Evolutionary conservation across 2,888 invertebrate genomes (phyloP).

Genomic region (Volucella bombylans): DNA sequence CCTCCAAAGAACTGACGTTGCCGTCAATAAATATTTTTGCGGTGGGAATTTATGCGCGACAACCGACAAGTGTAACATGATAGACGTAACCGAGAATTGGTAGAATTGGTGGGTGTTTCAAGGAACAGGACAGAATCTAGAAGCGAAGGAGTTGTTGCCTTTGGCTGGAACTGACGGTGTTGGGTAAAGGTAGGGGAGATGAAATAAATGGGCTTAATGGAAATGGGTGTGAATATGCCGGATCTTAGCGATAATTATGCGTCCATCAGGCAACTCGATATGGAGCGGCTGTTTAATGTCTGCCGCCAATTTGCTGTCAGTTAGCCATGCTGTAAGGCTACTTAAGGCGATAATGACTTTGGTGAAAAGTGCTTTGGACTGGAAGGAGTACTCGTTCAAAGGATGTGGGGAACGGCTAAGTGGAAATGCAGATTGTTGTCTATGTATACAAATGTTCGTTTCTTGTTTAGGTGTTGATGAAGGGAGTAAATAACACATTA

Average conservation of each 20-base stretch:
- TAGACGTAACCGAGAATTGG: constrained; percentile 37
- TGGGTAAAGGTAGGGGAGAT: background rate
- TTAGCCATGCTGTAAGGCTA: too few relatives aligned
- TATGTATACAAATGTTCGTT: too few relatives aligned
- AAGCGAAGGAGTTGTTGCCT: constrained; percentile 2
- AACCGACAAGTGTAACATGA: constrained; percentile 35
- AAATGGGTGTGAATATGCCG: constrained; percentile 46
- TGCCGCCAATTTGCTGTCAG: too few relatives aligned
- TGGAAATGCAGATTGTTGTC: too few relatives aligned
- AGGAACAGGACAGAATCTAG: background rate
- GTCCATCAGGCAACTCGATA: constrained; percentile 47
- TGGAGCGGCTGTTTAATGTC: constrained; percentile 7
- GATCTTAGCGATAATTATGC: constrained; percentile 42
- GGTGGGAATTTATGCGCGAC: constrained; percentile 43
- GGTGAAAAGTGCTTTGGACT: too few relatives aligned
- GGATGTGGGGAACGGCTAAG: too few relatives aligned
- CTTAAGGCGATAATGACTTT: too few relatives aligned
- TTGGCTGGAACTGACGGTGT: background rate
- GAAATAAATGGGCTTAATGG: constrained; percentile 29
- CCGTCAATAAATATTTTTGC: constrained; percentile 46
- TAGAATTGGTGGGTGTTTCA: constrained; percentile 9
- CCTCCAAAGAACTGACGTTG: constrained; percentile 13
- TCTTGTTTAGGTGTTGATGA: too few relatives aligned
- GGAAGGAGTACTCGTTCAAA: too few relatives aligned
- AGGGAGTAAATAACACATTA: too few relatives aligned